Conservation (phyloP, 2,797 vertebrate species). For the Eulemur coronatus region DNA sequence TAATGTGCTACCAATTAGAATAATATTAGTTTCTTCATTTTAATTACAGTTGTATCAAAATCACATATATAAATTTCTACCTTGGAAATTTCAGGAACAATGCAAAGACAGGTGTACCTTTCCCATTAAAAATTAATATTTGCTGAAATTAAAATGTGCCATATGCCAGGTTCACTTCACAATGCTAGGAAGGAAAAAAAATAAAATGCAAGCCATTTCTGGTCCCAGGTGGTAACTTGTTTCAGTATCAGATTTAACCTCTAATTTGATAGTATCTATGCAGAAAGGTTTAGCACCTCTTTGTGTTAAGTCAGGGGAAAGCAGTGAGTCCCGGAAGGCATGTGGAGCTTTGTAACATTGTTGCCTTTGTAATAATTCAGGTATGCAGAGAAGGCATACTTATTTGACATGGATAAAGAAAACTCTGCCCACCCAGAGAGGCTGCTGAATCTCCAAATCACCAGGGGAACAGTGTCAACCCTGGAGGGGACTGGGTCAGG, state of each 20-base stretch:
- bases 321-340: background rate
- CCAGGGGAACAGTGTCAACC: no score
- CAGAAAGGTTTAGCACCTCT: slow-evolving; percentile 12
- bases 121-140: slow-evolving; percentile 60
- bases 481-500: background rate
- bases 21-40: background rate
- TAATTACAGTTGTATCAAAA: slow-evolving; percentile 24
- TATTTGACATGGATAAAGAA: background rate
- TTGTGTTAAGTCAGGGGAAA: background rate
- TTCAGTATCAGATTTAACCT: slow-evolving; percentile 29
- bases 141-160: slow-evolving; percentile 58
- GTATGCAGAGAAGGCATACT: background rate
- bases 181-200: slow-evolving; percentile 7
- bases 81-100: background rate
- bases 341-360: background rate
- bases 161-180: slow-evolving; percentile 27
- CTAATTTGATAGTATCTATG: slow-evolving; percentile 15
- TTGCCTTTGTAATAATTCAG: background rate
- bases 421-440: background rate
- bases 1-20: background rate
- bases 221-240: slow-evolving; percentile 18
- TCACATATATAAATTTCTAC: background rate
- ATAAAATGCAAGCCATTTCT: background rate
- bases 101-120: slow-evolving; percentile 30
- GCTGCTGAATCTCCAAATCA: background rate